phyloP scores from a whole-genome alignment of 2,113 vertebrate genomes.

The Tenebrosternarchus preto region DNA sequence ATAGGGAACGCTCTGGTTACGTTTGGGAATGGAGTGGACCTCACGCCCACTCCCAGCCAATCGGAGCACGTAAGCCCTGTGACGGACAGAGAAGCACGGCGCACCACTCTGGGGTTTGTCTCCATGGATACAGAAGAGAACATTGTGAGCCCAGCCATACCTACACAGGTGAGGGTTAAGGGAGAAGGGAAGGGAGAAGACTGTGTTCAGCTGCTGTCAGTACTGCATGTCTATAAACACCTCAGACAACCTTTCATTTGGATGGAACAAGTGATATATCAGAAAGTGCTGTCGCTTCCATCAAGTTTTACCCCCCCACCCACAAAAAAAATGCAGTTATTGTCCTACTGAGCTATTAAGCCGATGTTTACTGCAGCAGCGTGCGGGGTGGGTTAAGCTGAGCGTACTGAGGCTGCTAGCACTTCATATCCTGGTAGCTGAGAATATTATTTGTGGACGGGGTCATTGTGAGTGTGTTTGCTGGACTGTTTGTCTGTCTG shows the following conservation, averaged over 20 bases:
- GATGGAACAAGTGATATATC: slow-evolving; percentile 3
- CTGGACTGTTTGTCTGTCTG: too few species aligned
- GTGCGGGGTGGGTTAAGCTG: too few species aligned
- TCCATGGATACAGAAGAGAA: slow-evolving; percentile 69
- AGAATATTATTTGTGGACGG: too few species aligned
- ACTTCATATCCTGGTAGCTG: too few species aligned
- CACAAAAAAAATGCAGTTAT: too few species aligned
- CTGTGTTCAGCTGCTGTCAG: slow-evolving; percentile 37
- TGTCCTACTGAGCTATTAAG: too few species aligned
- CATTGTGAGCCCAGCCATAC: slow-evolving; percentile 75
- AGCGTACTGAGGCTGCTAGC: too few species aligned
- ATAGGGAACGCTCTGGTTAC: slow-evolving; percentile 84
- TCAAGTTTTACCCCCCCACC: too few species aligned
- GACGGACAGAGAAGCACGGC: slow-evolving; percentile 61
- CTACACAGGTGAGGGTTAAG: slow-evolving; percentile 79
- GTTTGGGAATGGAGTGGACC: slow-evolving; percentile 81
- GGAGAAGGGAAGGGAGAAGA: background rate
- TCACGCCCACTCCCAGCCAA: slow-evolving; percentile 69
- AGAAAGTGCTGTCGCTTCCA: background rate
- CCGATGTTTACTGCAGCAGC: too few species aligned
- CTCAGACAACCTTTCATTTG: background rate
- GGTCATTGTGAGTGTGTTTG: too few species aligned
- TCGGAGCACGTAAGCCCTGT: slow-evolving; percentile 66
- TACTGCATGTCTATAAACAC: background rate
- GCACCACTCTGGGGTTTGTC: slow-evolving; percentile 57